Conservation (phyloP, 2,888 invertebrate species). For the Philereme vetulata region DNA sequence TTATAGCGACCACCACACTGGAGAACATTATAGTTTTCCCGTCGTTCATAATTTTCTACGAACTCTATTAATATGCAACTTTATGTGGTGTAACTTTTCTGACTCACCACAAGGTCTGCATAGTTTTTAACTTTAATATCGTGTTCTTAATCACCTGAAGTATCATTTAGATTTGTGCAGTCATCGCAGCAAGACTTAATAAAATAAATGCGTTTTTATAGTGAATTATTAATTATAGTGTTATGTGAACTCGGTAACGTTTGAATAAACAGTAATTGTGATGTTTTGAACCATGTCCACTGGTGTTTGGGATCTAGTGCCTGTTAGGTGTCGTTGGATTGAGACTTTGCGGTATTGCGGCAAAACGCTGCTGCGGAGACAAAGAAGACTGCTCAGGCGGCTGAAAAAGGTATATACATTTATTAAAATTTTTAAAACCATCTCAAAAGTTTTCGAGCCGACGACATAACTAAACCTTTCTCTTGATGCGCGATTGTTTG, state of each 20-base stretch:
- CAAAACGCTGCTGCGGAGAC: conserved; percentile 75
- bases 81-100: conserved; percentile 6
- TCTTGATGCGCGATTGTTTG: too few relatives aligned
- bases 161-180: conserved; percentile 20
- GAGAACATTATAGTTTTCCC: conserved; percentile 3
- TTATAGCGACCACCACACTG: conserved; percentile 14
- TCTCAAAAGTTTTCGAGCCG: too few relatives aligned
- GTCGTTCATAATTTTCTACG: conserved; percentile 1
- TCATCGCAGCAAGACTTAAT: conserved; percentile 4
- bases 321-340: conserved; percentile 73
- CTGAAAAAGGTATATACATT: conserved; percentile 70
- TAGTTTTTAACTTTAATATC: conserved; percentile 2
- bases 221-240: neutral
- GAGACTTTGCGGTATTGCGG: conserved; percentile 77
- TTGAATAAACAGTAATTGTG: conserved; percentile 35
- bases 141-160: conserved; percentile 3
- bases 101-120: neutral
- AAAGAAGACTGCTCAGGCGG: conserved; percentile 70
- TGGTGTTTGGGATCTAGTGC: conserved; percentile 74
- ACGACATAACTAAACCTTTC: too few relatives aligned
- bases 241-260: conserved; percentile 13
- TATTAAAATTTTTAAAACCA: too few relatives aligned
- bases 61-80: conserved; percentile 9
- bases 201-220: neutral
- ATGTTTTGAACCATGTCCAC: conserved; percentile 60